Base-by-base conservation (phyloP, 2,888 invertebrate genomes). In the Drosophila algonquin region DNA sequence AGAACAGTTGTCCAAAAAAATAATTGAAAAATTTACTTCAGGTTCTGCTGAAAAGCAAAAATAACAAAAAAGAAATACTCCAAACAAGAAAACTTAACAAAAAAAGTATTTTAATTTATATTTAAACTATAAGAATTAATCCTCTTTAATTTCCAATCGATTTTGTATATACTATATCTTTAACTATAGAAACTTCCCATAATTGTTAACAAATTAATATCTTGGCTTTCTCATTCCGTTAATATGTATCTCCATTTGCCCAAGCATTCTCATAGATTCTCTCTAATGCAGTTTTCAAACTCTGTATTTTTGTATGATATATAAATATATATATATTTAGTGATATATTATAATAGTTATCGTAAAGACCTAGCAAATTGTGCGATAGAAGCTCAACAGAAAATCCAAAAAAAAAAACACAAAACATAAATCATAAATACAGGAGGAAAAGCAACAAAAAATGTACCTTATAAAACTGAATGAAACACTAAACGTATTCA, bases 21-120 rank as follows among this genome's bases (percentile, higher is more conserved):
- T 70, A 63, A 67, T 63, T 63, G 75, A 77, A 63, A 53, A 73
- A 73, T 73, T 55, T 69, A 73, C 18, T 50, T 55, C 67, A 54
- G 70, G 51, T 74, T 75, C 24, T 27, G 52, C 10, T 21, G 65
- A 60, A 54, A 46, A 50, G 50, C n/a, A 32, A 35, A 68, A 70
- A 52, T 63, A 70, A 58, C 56, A 32, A 56, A 65, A 54, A 70
- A 59, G 59, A 76, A 82, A 80, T 79, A 81, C 86, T 79, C 82
- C 73, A 68, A 73, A 71, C 76, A 78, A 69, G 71, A 76, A 60
- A 77, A 73, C 56, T 44, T 32, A 57, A 56, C 67, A 83, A 85
- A 63, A 79, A 75, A 72, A 79, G 73, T 79, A 87, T 79, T 88
- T 76, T 79, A 84, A 75, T 68, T 84, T 63, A 65, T 52, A n/a